These are phyloP conservation scores for Callocephalon fimbriatum DNA, from an alignment of 2,113 vertebrate genomes.

Conservation along the genomic window DNA sequence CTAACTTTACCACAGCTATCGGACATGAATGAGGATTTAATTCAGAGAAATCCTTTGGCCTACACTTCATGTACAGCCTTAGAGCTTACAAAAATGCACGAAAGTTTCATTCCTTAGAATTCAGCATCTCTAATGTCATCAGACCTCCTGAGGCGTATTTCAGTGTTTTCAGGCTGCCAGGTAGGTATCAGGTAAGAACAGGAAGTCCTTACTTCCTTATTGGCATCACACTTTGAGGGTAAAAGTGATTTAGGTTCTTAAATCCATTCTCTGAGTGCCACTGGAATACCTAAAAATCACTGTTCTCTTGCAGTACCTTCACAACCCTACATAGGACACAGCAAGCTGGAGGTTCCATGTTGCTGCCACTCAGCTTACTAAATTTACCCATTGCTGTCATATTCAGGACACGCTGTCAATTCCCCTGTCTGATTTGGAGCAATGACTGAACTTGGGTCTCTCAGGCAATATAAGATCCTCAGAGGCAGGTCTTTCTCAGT, in stretches of 20 bases:
- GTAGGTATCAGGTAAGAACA: neutral
- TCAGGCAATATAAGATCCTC: neutral
- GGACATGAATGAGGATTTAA: neutral
- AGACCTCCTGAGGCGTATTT: neutral
- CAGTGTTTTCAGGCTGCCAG: neutral
- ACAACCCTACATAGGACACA: neutral
- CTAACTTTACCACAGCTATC: neutral
- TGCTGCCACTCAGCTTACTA: neutral
- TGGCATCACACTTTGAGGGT: neutral
- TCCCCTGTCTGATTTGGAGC: neutral
- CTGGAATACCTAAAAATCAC: neutral
- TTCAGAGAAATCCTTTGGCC: neutral
- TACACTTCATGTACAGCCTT: neutral
- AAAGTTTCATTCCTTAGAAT: neutral
- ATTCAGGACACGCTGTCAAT: neutral
- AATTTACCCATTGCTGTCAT: neutral
- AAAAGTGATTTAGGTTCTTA: neutral
- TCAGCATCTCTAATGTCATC: neutral
- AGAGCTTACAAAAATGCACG: neutral
- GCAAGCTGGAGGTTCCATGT: neutral
- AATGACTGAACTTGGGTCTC: neutral
- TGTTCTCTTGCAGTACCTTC: neutral
- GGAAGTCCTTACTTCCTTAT: neutral
- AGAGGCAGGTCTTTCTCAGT: neutral
- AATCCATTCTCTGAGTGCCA: neutral